Evolutionary conservation across 2,113 vertebrate genomes (phyloP).

Genomic region (Scomber scombrus): DNA sequence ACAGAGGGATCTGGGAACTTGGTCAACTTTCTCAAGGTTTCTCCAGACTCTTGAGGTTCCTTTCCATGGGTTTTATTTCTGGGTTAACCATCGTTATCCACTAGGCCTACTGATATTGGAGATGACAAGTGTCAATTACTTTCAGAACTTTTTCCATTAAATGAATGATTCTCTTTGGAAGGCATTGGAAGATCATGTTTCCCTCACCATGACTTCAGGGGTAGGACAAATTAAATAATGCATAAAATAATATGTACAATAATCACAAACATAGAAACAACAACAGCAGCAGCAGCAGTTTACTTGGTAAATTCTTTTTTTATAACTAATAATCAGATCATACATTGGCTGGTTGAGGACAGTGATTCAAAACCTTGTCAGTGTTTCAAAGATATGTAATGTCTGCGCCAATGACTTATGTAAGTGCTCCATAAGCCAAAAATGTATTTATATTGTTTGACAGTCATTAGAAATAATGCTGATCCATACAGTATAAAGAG

Average conservation of each 20-base stretch:
- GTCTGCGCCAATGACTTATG: background rate
- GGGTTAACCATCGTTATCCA: background rate
- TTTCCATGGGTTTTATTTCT: background rate
- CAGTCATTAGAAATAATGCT: conserved; percentile 43
- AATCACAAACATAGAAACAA: background rate
- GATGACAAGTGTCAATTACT: background rate
- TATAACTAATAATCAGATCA: background rate
- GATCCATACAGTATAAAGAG: conserved; percentile 13
- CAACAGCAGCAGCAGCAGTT: background rate
- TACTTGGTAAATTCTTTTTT: background rate
- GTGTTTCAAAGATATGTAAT: background rate
- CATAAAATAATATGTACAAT: background rate
- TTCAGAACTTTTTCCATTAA: too few relatives aligned
- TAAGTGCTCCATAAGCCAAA: background rate
- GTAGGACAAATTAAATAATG: background rate
- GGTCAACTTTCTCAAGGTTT: background rate
- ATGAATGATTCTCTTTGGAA: background rate
- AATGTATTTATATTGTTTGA: background rate
- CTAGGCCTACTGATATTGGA: background rate
- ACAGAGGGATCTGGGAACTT: background rate
- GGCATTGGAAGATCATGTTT: background rate
- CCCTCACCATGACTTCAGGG: background rate
- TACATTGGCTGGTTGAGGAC: background rate
- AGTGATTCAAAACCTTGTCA: background rate
- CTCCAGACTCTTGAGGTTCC: background rate